Base-by-base conservation (phyloP, 1,140 invertebrate species). In the Drosophila mojavensis region DNA sequence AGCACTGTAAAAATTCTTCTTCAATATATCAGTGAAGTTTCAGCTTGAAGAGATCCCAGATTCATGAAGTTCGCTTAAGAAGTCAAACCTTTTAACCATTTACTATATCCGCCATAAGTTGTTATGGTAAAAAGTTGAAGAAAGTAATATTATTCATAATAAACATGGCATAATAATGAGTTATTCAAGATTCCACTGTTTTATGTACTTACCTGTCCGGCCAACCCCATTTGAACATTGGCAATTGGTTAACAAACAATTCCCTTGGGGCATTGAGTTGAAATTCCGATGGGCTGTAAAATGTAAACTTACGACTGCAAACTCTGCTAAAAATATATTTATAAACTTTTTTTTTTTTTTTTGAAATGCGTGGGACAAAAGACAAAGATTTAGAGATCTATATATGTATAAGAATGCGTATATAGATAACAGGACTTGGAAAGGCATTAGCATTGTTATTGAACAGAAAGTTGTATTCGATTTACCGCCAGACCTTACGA, bases 281-380 rank as follows among this genome's bases (percentile, higher is more conserved):
- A 71, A 65, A 36, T 39, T 75, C 61, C 68, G 68, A 61, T 28
- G 73, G 73, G 61, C 68, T 71, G 67, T 75, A 75, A 75, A 75
- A 75, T 75, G 73, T 75, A 75, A 75, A 72, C 73, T 75, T 65
- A 75, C 73, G 73, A 75, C 73, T 75, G 73, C 73, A 75, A 71
- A 63, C 11, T 72, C 68, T 65, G 71, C 71, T 74, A 56, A 45
- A 74, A 72, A 64, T 47, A 75, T 48, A 59, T 41, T 66, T 43
- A 17, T 17, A 47, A 11, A 39, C 6, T 9, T 11, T 39, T 39
- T 11, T 39, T 39, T 9, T 11, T 39, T 39, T 11, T 39, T 39
- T 39, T 39, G 36, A 73, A 61, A 61, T 48, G 53, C 36, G 54
- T 70, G 68, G 68, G 67, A 75, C 68, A 65, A 72, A 71, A 74